These are phyloP conservation scores for Cydia fagiglandana DNA, from an alignment of 1,140 invertebrate genomes.

Conservation along the genomic window DNA sequence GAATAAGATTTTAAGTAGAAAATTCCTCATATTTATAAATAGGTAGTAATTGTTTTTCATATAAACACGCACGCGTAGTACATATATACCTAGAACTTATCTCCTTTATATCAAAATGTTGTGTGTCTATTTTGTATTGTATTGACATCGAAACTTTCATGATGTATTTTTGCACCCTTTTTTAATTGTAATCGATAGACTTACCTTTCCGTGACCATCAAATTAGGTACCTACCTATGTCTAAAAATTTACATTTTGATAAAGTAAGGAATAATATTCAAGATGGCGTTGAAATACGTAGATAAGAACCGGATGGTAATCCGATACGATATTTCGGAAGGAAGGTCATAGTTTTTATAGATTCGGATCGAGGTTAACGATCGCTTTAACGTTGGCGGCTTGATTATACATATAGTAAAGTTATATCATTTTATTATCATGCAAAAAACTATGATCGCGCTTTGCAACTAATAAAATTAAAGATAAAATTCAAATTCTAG, in stretches of 20 bases:
- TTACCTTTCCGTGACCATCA: not conserved
- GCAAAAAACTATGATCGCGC: not conserved
- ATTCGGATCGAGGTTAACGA: slow-evolving; percentile 12
- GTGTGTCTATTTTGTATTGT: no score
- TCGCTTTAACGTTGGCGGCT: not conserved
- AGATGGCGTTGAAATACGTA: not conserved
- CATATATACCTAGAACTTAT: no score
- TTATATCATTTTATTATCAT: slow-evolving; percentile 18
- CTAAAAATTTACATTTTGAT: not conserved
- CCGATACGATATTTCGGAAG: slow-evolving; percentile 17
- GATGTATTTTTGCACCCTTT: not conserved
- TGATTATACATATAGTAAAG: not conserved
- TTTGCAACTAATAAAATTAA: not conserved
- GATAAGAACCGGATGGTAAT: slow-evolving; percentile 26
- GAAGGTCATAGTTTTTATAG: slow-evolving; percentile 28
- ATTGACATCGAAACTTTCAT: no score
- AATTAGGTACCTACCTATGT: no score
- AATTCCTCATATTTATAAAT: not conserved
- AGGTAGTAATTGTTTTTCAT: no score
- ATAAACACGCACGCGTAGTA: no score
- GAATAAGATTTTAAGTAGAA: not conserved
- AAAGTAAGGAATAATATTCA: not conserved
- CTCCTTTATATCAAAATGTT: no score
- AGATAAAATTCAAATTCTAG: not conserved
- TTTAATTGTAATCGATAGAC: not conserved